These are phyloP conservation scores for Ceriagrion tenellum DNA, from an alignment of 2,888 invertebrate genomes.

Conservation along the genomic window DNA sequence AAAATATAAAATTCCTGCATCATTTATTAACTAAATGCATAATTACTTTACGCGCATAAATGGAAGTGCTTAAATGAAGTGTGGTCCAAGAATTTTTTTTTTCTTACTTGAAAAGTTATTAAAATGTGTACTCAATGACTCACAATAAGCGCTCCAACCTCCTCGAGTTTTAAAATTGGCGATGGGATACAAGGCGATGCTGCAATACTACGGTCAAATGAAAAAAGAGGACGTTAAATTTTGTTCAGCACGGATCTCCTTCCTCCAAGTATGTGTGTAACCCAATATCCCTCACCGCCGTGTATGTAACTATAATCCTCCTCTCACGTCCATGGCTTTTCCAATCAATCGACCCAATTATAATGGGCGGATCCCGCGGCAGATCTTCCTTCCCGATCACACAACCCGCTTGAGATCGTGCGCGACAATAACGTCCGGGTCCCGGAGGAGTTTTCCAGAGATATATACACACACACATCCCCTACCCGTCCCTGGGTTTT, in stretches of 20 bases:
- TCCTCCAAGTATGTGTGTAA: neutral
- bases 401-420: neutral
- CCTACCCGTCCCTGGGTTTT: neutral
- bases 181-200: no score
- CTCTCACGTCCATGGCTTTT: neutral
- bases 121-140: no score
- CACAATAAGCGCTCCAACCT: no score
- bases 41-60: no score
- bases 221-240: neutral
- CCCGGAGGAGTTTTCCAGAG: neutral
- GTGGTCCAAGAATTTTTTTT: no score
- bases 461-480: neutral
- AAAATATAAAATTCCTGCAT: no score
- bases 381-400: neutral
- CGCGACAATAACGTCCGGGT: neutral
- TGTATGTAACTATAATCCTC: neutral
- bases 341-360: constrained; percentile 10
- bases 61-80: no score
- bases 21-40: no score
- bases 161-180: no score
- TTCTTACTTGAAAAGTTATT: no score
- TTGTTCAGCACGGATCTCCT: neutral
- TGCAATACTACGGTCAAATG: no score
- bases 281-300: neutral
- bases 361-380: neutral